Base-by-base conservation (phyloP, 2,113 vertebrate genomes). In the Nothocercus nigrocapillus region DNA sequence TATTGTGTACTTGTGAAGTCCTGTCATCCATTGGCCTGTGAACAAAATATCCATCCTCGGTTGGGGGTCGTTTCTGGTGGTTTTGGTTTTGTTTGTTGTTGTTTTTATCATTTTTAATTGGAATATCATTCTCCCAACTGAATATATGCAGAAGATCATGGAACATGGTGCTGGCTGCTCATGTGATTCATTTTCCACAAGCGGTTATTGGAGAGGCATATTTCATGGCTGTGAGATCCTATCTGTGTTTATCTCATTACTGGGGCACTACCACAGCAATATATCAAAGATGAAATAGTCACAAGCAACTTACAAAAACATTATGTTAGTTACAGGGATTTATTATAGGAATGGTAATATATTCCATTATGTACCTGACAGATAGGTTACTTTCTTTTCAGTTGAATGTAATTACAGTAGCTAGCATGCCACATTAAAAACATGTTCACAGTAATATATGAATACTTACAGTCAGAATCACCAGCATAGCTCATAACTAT, bases 211-310 rank as follows among this genome's bases (percentile, higher is more conserved):
- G 51, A 91, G 82, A 90, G 51, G 19, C 62, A 6, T 86, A 95
- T 93, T 96, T 97, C 82, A 82, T 49, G 14, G 47, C 38, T 82
- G 2, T 42, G 80, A 92, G 83, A 94, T 68, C 54, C 47, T 85
- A 72, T 53, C 90, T 94, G 59, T 89, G 58, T 53, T 95, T 82
- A 92, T 93, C 42, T 69, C 63, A 93, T 85, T 93, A 78, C 36
- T 62, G 59, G 59, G 42, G 58, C 49, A 94, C 79, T 95, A 94
- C 49, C 62, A 84, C 11, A 82, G 78, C 32, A 90, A 32, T 72
- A 77, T 86, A 72, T 88, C 77, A 82, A 73, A 82, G 53, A 89
- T 53, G 67, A 92, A 93, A 83, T 19, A 74, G 34, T 67, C 38
- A 89, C 2, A 2, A 74, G 7, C 27, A 78, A 74, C 54, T 87